phyloP scores from a whole-genome alignment of 2,113 vertebrate species.

The Anoura caudifer region DNA sequence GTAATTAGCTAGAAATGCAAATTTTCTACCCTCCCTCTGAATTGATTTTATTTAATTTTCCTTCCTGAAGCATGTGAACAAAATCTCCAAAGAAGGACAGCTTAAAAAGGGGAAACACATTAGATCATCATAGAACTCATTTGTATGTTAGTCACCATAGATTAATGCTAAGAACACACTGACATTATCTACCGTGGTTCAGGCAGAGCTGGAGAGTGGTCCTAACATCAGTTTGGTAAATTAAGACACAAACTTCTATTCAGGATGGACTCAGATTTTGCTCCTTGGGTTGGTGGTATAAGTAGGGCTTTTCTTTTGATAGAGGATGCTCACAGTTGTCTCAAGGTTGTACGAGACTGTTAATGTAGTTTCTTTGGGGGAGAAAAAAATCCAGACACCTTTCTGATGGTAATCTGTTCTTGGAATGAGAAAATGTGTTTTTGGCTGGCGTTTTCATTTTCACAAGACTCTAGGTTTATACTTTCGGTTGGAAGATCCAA shows the following conservation, averaged over 20 bases:
- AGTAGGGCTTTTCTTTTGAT: not conserved
- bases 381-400: not conserved
- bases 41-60: not conserved
- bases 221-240: conserved; percentile 21
- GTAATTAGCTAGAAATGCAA: not conserved
- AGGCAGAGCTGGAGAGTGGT: conserved; percentile 4
- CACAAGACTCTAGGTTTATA: conserved; percentile 41
- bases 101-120: not conserved
- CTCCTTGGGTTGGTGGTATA: not conserved
- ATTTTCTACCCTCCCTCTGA: not conserved
- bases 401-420: conserved; percentile 26
- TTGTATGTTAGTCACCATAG: not conserved
- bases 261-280: not conserved
- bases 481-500: conserved; percentile 44
- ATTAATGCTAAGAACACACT: conserved; percentile 12
- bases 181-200: conserved; percentile 25
- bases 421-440: conserved; percentile 32
- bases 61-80: not conserved
- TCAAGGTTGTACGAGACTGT: not conserved
- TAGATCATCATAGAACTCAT: not conserved
- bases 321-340: not conserved
- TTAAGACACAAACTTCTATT: conserved; percentile 19
- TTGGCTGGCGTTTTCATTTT: conserved; percentile 21
- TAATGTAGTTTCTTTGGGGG: not conserved
- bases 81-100: not conserved